Evolutionary conservation across 92 coral and sea anemone species (phyloP), one percentile per base, ranked within the genome.

Genomic region (Scolanthus callimorphus): DNA sequence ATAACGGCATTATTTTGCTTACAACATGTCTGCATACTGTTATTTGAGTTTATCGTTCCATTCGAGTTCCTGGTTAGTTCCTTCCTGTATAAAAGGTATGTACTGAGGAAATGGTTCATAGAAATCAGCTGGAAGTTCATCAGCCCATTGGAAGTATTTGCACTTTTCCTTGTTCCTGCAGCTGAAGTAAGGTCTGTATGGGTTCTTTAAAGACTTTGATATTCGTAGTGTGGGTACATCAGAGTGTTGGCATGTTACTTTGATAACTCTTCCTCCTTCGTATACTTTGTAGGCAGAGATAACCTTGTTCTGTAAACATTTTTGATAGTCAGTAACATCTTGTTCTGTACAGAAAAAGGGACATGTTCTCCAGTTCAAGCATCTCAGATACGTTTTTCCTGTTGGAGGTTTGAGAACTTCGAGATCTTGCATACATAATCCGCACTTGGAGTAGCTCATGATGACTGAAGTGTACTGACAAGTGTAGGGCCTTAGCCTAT

Each of bases 361-460:
- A 11, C 70, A 62, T 27, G 11, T 1, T 22, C 29, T 63, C 59
- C 70, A 63, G n/a, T 63, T 43, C 27, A 49, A 11, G 24, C 48
- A 63, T 12, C 69, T 56, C 24, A 30, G 19, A 23, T 29, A 49
- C 31, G 29, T 48, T 50, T 11, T 49, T 12, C 57, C 69, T 9
- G 69, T 47, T 12, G 69, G 45, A 27, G 70, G 70, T 9, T 3
- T 64, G 70, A 51, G 31, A 6, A 64, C 60, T 51, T 64, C 60
- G 27, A 64, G 59, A 13, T 65, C 49, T 49, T 52, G 27, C 11
- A 65, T 49, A 24, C 71, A 51, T 10, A 65, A 60, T 65, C 50
- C 71, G 53, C 61, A 65, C 58, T 49, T 51, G 29, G 71, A 48
- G 59, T 46, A 63, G 37, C 69, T 63, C 56, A 63, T 63, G n/a